Evolutionary conservation across 2,113 vertebrate species (phyloP).

Genomic region (Potamarius usumacintae): DNA sequence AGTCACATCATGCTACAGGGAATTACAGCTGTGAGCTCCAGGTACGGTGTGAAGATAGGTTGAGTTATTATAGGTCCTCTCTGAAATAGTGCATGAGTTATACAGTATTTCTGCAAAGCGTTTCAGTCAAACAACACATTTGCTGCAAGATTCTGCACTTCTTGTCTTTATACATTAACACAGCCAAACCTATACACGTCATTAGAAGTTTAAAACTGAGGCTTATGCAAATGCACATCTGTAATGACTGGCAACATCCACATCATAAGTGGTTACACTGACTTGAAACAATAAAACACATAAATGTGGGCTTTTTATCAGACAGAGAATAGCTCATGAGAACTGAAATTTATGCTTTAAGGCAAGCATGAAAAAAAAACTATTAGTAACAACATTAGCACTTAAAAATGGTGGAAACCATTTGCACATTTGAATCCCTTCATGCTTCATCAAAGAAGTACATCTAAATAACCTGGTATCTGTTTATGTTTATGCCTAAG

Average conservation of each 20-base stretch:
- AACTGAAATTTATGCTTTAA: neutral
- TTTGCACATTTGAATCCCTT: slow-evolving; percentile 1
- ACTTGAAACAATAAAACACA: neutral
- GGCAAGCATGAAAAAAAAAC: neutral
- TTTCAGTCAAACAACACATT: neutral
- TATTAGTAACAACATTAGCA: neutral
- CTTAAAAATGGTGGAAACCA: neutral
- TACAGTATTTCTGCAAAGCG: neutral
- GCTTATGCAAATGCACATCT: neutral
- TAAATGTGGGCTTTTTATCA: neutral
- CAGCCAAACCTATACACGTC: neutral
- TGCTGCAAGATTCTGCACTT: neutral
- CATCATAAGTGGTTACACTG: neutral
- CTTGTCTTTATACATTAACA: neutral
- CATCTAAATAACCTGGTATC: neutral
- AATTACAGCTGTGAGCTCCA: neutral
- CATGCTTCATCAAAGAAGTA: neutral
- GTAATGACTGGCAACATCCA: neutral
- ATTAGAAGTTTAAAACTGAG: neutral
- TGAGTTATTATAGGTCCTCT: slow-evolving; percentile 22
- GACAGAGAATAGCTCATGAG: neutral
- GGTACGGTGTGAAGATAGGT: slow-evolving; percentile 14
- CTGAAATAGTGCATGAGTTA: neutral
- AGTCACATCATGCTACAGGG: slow-evolving; percentile 15
- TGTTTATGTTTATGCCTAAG: neutral